Percentiles rank a stretch among this genome's conserved stretches.
These are phyloP conservation scores for Endomychus coccineus DNA, from an alignment of 2,888 invertebrate species.

Conservation along the genomic window DNA sequence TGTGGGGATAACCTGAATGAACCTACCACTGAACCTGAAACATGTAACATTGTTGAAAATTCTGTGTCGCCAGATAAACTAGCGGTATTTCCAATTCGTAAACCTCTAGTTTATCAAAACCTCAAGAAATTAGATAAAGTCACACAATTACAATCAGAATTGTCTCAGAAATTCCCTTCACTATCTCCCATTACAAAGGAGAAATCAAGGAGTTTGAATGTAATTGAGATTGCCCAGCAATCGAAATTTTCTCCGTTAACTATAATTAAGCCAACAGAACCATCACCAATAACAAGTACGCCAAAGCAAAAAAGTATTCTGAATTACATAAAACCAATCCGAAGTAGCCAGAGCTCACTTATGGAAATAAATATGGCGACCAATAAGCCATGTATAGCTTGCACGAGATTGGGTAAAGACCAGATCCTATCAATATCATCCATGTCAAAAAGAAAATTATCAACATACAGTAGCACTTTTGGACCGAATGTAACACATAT, in stretches of 20 bases:
- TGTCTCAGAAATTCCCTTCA: conserved; percentile 14
- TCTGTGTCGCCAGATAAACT: conserved; percentile 8
- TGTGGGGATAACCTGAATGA: background rate
- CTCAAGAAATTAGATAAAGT: conserved; percentile 7
- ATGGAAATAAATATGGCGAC: too few species aligned
- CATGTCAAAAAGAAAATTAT: conserved; percentile 34
- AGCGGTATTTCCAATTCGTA: background rate
- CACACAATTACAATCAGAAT: conserved; percentile 3
- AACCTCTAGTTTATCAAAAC: conserved; percentile 1
- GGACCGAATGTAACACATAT: conserved; percentile 36
- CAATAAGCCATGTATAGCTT: conserved; percentile 35
- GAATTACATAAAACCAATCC: conserved; percentile 28
- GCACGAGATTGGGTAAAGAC: conserved; percentile 32
- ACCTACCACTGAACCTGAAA: conserved; percentile 8
- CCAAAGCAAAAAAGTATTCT: conserved; percentile 38
- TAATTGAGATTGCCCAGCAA: conserved; percentile 24
- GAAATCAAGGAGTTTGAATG: conserved; percentile 19
- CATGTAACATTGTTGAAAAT: conserved; percentile 9
- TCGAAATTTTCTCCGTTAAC: conserved; percentile 30
- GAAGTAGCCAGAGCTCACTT: too few species aligned
- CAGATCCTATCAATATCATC: conserved; percentile 30
- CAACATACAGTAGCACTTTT: conserved; percentile 31
- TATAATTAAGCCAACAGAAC: conserved; percentile 20
- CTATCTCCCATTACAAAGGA: conserved; percentile 11
- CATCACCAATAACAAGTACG: conserved; percentile 24